These are phyloP conservation scores for Falco concolor DNA, from an alignment of 2,797 vertebrate genomes.

Conservation along the genomic window DNA sequence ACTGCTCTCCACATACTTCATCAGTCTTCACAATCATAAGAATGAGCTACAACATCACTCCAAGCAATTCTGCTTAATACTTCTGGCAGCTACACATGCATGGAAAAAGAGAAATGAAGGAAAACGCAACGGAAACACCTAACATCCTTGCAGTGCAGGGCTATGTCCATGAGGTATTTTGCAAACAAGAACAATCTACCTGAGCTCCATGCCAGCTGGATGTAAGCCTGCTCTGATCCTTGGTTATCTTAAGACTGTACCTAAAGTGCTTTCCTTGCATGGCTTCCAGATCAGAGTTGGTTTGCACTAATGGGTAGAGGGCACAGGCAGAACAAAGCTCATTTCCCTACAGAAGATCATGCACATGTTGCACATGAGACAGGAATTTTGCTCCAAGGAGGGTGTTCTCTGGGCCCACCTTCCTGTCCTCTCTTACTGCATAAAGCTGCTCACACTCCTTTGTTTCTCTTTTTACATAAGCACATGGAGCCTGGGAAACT, in stretches of 20 bases:
- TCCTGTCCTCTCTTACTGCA: not conserved
- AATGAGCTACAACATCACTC: not conserved
- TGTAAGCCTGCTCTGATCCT: not conserved
- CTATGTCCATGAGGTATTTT: not conserved
- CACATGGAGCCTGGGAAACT: not conserved
- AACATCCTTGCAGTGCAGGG: no score
- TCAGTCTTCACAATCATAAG: no score
- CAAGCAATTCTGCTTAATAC: not conserved
- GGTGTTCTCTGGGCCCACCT: not conserved
- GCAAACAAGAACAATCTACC: not conserved
- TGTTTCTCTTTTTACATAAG: not conserved
- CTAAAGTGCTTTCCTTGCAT: no score
- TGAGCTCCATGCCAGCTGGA: not conserved
- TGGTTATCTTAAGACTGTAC: no score
- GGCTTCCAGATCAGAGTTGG: not conserved
- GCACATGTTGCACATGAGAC: not conserved
- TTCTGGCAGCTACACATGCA: not conserved
- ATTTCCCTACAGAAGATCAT: not conserved
- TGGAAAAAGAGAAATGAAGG: not conserved
- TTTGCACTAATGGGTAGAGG: not conserved
- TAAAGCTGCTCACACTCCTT: rapidly evolving
- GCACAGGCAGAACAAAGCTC: not conserved
- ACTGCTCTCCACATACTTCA: not conserved
- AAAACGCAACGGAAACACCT: not conserved
- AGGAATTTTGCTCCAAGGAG: not conserved